phyloP scores from a whole-genome alignment of 2,888 invertebrate genomes.

The Falcaria lacertinaria region DNA sequence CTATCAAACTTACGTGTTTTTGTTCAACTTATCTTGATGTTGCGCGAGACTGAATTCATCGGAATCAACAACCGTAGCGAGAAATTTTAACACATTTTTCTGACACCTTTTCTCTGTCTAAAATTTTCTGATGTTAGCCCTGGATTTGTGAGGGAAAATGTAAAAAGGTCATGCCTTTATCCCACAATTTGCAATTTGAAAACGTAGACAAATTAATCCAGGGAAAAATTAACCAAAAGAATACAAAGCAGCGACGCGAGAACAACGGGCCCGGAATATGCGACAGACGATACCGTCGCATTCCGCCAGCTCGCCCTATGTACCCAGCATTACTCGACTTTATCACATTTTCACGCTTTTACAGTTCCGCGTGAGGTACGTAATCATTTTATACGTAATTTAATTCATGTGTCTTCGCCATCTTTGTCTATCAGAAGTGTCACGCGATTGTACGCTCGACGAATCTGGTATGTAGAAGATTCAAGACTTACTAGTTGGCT shows the following conservation, averaged over 20 bases:
- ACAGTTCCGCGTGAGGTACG: not conserved
- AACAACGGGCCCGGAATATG: conserved; percentile 59
- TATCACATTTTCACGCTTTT: conserved; percentile 29
- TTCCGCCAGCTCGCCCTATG: conserved; percentile 18
- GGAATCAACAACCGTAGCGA: not conserved
- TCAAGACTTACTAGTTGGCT: not conserved
- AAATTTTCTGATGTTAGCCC: conserved; percentile 9
- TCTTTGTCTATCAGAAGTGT: conserved; percentile 3
- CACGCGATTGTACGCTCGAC: not conserved
- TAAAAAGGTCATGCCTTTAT: conserved; percentile 65
- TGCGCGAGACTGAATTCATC: not conserved
- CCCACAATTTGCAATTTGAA: conserved; percentile 74
- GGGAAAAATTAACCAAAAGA: conserved; percentile 66
- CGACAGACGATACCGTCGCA: conserved; percentile 51
- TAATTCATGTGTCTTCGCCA: not conserved
- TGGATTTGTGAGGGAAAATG: conserved; percentile 28
- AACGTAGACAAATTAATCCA: conserved; percentile 75
- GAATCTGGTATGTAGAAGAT: not conserved
- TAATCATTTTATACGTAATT: not conserved
- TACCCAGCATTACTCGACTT: conserved; percentile 25
- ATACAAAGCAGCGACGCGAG: conserved; percentile 51
- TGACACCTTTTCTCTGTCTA: conserved; percentile 9
- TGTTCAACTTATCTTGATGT: conserved; percentile 7
- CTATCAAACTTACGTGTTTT: conserved; percentile 49
- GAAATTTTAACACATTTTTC: conserved; percentile 7